These are phyloP conservation scores for Sardina pilchardus DNA, from an alignment of 2,113 vertebrate genomes.

Conservation along the genomic window DNA sequence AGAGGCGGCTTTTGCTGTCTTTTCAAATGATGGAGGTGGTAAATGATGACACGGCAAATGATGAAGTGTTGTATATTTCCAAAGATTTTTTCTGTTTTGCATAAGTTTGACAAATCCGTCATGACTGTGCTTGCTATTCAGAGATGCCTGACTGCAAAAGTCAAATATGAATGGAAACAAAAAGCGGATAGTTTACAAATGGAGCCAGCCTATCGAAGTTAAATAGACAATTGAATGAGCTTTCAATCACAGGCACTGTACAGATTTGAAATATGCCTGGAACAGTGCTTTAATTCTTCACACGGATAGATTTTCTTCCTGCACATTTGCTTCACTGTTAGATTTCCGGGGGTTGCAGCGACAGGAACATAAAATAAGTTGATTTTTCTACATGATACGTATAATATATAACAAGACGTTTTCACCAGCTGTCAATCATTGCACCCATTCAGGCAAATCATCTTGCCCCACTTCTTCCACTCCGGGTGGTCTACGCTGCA, in stretches of 20 bases:
- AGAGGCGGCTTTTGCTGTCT: conserved; percentile 38
- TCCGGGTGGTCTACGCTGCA: conserved; percentile 1
- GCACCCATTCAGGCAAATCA: conserved; percentile 13
- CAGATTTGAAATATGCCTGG: neutral
- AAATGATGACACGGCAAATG: conserved; percentile 28
- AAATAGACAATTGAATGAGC: neutral
- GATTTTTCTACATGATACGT: neutral
- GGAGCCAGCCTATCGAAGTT: neutral
- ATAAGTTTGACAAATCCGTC: neutral
- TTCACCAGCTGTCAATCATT: conserved; percentile 30
- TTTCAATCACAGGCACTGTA: neutral
- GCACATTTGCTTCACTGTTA: neutral
- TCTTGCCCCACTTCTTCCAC: conserved; percentile 4
- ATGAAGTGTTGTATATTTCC: neutral
- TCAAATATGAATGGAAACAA: neutral
- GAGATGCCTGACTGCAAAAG: neutral
- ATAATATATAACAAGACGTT: neutral
- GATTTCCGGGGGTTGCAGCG: neutral
- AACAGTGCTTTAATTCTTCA: neutral
- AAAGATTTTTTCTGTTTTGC: conserved; percentile 18
- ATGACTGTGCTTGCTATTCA: neutral
- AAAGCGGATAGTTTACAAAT: neutral
- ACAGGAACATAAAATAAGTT: conserved; percentile 2
- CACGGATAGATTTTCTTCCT: neutral
- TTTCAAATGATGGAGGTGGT: conserved; percentile 41